These are phyloP conservation scores for Mustelus asterias DNA, from an alignment of 2,113 vertebrate species.

Conservation along the genomic window DNA sequence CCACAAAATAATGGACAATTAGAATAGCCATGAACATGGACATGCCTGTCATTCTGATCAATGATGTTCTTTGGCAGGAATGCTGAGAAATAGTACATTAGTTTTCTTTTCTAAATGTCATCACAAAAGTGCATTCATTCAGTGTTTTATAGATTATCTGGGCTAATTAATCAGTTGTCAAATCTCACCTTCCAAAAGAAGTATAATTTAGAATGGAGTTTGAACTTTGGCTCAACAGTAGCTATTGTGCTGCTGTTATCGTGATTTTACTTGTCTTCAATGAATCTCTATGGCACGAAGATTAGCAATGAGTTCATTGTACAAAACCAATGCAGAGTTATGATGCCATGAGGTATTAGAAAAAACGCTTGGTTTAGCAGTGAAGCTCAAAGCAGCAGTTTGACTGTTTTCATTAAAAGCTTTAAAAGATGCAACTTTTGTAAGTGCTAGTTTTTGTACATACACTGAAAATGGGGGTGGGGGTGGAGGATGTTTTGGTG, in stretches of 20 bases:
- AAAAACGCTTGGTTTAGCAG: neutral
- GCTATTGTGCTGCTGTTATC: neutral
- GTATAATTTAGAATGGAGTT: neutral
- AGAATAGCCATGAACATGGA: neutral
- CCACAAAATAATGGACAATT: neutral
- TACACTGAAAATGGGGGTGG: neutral
- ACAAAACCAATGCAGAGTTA: neutral
- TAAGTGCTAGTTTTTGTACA: neutral
- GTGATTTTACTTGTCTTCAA: neutral
- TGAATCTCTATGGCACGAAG: neutral
- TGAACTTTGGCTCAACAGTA: neutral
- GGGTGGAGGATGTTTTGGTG: too few relatives aligned
- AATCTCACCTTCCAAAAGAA: neutral
- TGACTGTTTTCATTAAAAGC: neutral
- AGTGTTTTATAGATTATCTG: neutral
- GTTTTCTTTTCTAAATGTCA: neutral
- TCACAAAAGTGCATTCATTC: neutral
- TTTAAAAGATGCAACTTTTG: neutral
- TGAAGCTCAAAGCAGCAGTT: neutral
- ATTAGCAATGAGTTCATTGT: neutral
- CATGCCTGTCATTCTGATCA: neutral
- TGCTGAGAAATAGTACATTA: neutral
- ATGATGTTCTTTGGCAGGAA: neutral
- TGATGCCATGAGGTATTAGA: neutral
- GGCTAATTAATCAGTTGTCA: neutral